Conservation (phyloP, 2,888 invertebrate species). For the Napeogenes sylphis region DNA sequence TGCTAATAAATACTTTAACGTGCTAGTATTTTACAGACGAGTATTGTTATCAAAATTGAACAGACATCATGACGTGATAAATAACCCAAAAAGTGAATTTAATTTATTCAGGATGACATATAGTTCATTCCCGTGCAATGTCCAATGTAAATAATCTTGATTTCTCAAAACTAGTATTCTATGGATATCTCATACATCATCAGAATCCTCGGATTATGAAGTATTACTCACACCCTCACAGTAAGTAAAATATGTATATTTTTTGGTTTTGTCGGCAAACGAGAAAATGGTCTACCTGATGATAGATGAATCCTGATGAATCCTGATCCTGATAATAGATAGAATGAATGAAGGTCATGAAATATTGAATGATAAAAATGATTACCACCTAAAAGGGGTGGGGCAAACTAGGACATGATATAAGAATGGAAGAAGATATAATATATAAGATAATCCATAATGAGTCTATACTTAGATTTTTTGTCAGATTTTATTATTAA, state of each 20-base stretch:
- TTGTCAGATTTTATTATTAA: too few species aligned
- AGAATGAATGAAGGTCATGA: too few species aligned
- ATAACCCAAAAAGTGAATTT: too few species aligned
- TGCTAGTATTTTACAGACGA: background rate
- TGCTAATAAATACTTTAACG: slow-evolving; percentile 17
- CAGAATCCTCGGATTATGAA: background rate
- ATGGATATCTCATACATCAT: background rate
- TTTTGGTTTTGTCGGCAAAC: background rate
- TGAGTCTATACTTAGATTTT: too few species aligned
- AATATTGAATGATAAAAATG: too few species aligned
- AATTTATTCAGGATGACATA: background rate
- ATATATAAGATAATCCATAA: too few species aligned
- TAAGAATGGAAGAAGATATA: too few species aligned
- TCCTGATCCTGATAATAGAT: too few species aligned
- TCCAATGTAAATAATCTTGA: background rate
- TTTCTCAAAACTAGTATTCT: background rate
- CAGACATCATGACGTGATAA: background rate
- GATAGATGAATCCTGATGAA: too few species aligned
- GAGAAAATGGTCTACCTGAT: too few species aligned
- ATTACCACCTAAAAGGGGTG: too few species aligned
- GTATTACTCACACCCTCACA: background rate
- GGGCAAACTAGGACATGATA: too few species aligned
- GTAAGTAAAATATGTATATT: background rate
- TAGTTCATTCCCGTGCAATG: background rate
- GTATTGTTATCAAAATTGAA: background rate